Percentiles rank a stretch among this genome's conserved stretches.
Evolutionary conservation across 2,797 vertebrate genomes (phyloP).

Genomic region (Ataeniobius toweri): DNA sequence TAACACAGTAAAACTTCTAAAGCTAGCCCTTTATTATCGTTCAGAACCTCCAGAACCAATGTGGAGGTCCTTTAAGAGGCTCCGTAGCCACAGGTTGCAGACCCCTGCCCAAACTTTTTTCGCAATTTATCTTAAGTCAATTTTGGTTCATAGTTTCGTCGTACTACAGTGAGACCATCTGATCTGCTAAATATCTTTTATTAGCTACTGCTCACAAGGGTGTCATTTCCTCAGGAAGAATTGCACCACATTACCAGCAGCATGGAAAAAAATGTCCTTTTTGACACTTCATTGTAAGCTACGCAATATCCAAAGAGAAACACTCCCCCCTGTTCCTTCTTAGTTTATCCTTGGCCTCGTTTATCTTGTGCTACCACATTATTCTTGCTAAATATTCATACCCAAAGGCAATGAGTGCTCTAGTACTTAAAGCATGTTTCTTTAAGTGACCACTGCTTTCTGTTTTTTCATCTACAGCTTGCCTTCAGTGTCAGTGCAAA

Average conservation of each 20-base stretch:
- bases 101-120: background rate
- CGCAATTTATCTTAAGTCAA: background rate
- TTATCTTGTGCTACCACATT: slow-evolving; percentile 15
- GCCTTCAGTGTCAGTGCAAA: slow-evolving; percentile 23
- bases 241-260: slow-evolving; percentile 24
- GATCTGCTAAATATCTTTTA: slow-evolving; percentile 25
- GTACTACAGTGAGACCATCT: slow-evolving; percentile 11
- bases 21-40: background rate
- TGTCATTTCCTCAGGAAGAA: slow-evolving; percentile 52
- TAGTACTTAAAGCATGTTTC: background rate
- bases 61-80: background rate
- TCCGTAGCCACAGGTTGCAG: background rate
- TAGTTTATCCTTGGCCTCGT: slow-evolving; percentile 21
- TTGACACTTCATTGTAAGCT: slow-evolving; percentile 20
- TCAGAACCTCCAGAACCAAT: background rate
- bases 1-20: background rate
- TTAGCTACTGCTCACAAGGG: slow-evolving; percentile 32
- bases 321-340: background rate
- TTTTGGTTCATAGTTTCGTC: slow-evolving; percentile 16
- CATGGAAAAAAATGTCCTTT: slow-evolving; percentile 24
- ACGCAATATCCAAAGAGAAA: slow-evolving; percentile 12
- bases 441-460: background rate
- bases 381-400: background rate
- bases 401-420: slow-evolving; percentile 1
- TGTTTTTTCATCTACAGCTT: slow-evolving; percentile 17